phyloP scores from a whole-genome alignment of 92 coral and sea anemone genomes.

The Epizoanthus illoricatus region DNA sequence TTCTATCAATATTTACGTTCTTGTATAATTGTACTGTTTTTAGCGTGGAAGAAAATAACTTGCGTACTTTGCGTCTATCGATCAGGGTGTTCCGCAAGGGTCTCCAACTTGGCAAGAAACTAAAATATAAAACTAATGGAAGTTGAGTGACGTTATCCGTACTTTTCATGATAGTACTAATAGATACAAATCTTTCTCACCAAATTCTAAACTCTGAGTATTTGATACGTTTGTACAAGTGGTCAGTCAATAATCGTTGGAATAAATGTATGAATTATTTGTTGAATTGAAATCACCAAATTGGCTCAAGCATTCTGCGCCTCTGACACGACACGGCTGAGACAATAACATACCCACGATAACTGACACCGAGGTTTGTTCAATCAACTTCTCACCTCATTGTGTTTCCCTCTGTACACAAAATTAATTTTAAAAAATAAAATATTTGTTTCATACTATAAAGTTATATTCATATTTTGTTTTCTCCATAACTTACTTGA shows the following conservation, averaged over 20 bases:
- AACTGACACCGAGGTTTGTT: background rate
- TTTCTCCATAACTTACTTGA: conserved; percentile 31
- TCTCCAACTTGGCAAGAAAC: background rate
- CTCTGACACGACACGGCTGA: background rate
- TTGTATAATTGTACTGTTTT: background rate
- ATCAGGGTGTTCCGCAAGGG: background rate
- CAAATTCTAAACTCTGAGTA: background rate
- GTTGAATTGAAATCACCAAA: background rate
- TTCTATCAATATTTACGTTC: background rate
- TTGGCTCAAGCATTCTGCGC: background rate
- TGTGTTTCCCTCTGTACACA: background rate
- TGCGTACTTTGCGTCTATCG: background rate
- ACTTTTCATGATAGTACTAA: background rate
- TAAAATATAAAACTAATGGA: background rate
- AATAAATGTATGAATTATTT: background rate
- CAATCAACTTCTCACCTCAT: background rate
- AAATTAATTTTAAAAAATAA: background rate
- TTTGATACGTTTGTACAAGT: background rate
- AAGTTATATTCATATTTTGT: background rate
- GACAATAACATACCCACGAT: background rate
- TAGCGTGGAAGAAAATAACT: background rate
- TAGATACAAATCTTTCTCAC: background rate
- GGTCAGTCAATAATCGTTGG: background rate
- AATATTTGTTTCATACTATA: background rate
- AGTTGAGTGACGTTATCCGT: conserved; percentile 14